phyloP scores from a whole-genome alignment of 2,113 vertebrate genomes.

The Poecile atricapillus region DNA sequence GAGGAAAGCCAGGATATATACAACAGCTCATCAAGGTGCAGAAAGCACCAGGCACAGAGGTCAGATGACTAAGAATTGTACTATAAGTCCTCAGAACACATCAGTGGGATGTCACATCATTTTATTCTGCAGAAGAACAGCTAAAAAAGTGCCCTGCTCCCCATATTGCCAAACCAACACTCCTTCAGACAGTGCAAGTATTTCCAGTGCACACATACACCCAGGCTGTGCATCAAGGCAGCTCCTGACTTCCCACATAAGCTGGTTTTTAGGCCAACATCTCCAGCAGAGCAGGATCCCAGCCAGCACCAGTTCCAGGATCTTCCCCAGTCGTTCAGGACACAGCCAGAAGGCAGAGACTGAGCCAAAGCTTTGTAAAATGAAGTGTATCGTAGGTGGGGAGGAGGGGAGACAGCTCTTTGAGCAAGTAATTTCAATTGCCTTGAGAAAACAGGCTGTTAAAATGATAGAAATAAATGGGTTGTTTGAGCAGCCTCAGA shows the following conservation, averaged over 20 bases:
- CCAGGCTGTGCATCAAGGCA: background rate
- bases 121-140: background rate
- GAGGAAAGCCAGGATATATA: background rate
- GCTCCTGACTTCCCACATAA: background rate
- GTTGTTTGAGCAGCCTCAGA: constrained; percentile 4
- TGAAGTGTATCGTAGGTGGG: background rate
- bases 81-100: background rate
- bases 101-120: background rate
- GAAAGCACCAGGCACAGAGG: background rate
- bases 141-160: background rate
- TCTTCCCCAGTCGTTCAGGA: background rate
- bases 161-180: background rate
- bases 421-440: constrained; percentile 13
- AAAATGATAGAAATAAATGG: constrained; percentile 45
- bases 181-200: background rate
- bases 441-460: constrained; percentile 37
- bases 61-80: background rate
- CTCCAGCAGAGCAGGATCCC: background rate
- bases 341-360: background rate
- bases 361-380: background rate
- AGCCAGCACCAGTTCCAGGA: background rate
- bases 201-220: background rate
- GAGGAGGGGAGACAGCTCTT: background rate
- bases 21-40: background rate
- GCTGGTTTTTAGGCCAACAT: background rate